A percentile compares a stretch with the other conserved stretches of the same genome.
These are phyloP conservation scores for Drosophila orosa DNA, from an alignment of 1,140 invertebrate genomes.

Conservation along the genomic window DNA sequence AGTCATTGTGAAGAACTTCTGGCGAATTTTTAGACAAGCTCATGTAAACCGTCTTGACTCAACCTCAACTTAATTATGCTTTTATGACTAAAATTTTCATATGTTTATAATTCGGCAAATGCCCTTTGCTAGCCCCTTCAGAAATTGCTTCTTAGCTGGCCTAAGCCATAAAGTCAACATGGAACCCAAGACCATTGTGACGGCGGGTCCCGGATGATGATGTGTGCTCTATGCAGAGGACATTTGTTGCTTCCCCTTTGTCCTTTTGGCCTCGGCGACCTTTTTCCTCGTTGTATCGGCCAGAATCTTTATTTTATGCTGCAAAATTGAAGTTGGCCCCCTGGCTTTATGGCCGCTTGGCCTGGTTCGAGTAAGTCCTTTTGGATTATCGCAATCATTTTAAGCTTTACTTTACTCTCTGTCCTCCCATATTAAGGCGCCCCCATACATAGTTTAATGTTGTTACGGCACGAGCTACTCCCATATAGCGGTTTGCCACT, in stretches of 20 bases:
- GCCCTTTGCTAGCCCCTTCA: constrained; percentile 13
- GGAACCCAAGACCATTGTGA: constrained; percentile 34
- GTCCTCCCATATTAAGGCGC: constrained; percentile 5
- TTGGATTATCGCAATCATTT: constrained; percentile 68
- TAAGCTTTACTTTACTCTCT: constrained; percentile 34
- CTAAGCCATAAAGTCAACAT: constrained; percentile 57
- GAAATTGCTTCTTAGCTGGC: constrained; percentile 47
- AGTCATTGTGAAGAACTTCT: not conserved
- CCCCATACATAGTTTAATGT: constrained; percentile 17
- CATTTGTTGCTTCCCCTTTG: constrained; percentile 55
- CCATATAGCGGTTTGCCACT: constrained; percentile 15
- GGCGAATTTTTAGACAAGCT: not conserved
- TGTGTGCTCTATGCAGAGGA: constrained; percentile 46
- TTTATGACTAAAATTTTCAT: constrained; percentile 37
- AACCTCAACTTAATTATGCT: constrained; percentile 41
- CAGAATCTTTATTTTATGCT: constrained; percentile 60
- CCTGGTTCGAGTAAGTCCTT: constrained; percentile 45
- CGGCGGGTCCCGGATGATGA: constrained; percentile 30
- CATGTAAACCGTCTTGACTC: not conserved
- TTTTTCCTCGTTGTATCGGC: constrained; percentile 52
- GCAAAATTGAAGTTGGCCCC: constrained; percentile 58
- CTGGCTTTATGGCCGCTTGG: constrained; percentile 49
- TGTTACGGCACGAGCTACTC: not conserved
- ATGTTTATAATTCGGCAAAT: constrained; percentile 52
- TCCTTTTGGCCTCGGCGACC: constrained; percentile 51